These are phyloP conservation scores for Baronia brevicornis DNA, from an alignment of 2,888 invertebrate genomes.

Conservation along the genomic window DNA sequence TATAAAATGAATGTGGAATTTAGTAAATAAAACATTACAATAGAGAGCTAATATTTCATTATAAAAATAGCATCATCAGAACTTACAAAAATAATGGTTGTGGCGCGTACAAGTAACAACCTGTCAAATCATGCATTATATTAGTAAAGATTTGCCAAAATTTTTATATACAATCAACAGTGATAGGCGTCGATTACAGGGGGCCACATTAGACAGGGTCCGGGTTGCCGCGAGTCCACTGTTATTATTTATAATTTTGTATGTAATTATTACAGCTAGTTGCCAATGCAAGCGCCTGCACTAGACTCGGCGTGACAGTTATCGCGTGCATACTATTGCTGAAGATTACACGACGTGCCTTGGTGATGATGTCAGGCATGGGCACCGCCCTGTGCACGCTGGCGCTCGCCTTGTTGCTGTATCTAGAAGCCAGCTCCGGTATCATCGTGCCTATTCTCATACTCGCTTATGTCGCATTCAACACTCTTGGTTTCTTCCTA, in stretches of 20 bases:
- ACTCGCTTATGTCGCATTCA: conserved; percentile 82
- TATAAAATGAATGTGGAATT: too few species aligned
- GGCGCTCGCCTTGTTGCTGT: conserved; percentile 59
- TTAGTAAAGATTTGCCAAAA: too few species aligned
- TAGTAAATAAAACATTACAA: too few species aligned
- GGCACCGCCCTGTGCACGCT: conserved; percentile 81
- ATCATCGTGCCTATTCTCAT: conserved; percentile 54
- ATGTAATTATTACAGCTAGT: conserved; percentile 49
- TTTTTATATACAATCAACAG: too few species aligned
- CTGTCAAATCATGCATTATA: too few species aligned
- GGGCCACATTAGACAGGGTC: too few species aligned
- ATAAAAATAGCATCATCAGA: too few species aligned
- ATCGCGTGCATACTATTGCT: conserved; percentile 80
- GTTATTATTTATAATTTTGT: not conserved
- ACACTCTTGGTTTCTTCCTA: conserved; percentile 83
- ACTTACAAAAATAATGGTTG: too few species aligned
- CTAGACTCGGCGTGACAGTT: conserved; percentile 79
- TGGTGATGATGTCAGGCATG: conserved; percentile 79
- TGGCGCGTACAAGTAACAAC: too few species aligned
- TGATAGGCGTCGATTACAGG: too few species aligned
- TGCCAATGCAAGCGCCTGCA: conserved; percentile 81
- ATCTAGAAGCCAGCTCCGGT: conserved; percentile 39
- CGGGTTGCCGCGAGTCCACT: too few species aligned
- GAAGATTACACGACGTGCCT: conserved; percentile 77
- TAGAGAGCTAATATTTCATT: too few species aligned